Conservation (phyloP, 2,888 invertebrate genomes). For the Physocephala rufipes region DNA sequence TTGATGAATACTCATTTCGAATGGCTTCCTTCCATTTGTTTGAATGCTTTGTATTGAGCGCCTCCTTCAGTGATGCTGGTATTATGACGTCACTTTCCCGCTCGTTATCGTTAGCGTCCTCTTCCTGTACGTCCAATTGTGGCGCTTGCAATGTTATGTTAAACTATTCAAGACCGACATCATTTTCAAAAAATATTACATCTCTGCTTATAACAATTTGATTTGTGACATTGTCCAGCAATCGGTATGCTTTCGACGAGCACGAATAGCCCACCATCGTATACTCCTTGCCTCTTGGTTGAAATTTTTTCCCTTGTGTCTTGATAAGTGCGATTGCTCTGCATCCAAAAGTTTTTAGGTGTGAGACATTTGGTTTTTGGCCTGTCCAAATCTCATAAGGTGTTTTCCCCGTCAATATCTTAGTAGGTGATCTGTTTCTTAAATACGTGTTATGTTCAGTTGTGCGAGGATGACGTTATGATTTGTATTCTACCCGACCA, state of each 20-base stretch:
- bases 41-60: slow-evolving; percentile 37
- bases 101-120: not conserved
- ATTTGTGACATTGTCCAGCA: slow-evolving; percentile 21
- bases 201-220: slow-evolving; percentile 32
- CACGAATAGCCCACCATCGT: slow-evolving; percentile 43
- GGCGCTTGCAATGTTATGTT: not conserved
- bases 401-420: slow-evolving; percentile 40
- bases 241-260: slow-evolving; percentile 39
- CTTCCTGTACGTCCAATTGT: not conserved
- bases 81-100: slow-evolving; percentile 30
- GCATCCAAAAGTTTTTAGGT: slow-evolving; percentile 43
- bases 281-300: slow-evolving; percentile 40
- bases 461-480: too few relatives aligned
- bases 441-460: too few relatives aligned
- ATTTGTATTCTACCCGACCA: too few relatives aligned
- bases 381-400: slow-evolving; percentile 48
- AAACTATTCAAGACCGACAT: not conserved
- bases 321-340: slow-evolving; percentile 39
- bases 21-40: slow-evolving; percentile 38
- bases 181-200: slow-evolving; percentile 33
- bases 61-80: slow-evolving; percentile 38
- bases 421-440: slow-evolving; percentile 43
- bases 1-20: slow-evolving; percentile 40
- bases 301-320: slow-evolving; percentile 39
- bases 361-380: slow-evolving; percentile 40